Evolutionary conservation across 2,113 vertebrate species (phyloP).

Genomic region (Mesitornis unicolor): DNA sequence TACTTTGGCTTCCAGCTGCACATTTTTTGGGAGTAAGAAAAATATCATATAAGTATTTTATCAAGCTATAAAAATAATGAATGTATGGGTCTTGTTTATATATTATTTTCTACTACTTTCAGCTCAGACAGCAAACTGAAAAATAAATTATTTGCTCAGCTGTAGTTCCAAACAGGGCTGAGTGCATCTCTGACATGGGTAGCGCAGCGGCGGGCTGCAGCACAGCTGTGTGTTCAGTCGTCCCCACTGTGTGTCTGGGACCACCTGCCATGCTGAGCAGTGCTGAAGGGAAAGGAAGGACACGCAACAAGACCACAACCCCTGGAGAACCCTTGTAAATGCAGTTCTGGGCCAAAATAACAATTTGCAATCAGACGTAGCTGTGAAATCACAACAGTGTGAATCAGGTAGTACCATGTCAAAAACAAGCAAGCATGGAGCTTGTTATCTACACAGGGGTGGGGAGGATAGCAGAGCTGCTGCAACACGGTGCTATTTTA

Average conservation of each 20-base stretch:
- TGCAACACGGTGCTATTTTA: background rate
- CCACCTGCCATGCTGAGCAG: background rate
- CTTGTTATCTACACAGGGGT: background rate
- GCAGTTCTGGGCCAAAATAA: background rate
- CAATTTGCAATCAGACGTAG: background rate
- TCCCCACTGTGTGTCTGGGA: background rate
- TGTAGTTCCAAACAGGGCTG: background rate
- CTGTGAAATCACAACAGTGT: background rate
- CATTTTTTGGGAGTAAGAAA: background rate
- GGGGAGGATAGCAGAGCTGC: background rate
- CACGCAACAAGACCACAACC: background rate
- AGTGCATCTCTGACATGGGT: background rate
- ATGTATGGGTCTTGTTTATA: background rate
- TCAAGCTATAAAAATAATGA: background rate
- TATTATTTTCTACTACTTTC: background rate
- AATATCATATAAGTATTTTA: background rate
- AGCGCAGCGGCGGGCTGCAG: background rate
- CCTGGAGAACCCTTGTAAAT: background rate
- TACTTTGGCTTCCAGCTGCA: background rate
- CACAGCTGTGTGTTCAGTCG: background rate
- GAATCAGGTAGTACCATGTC: background rate
- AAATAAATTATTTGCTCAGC: background rate
- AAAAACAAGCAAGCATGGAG: background rate
- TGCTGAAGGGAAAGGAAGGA: background rate
- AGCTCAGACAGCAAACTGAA: background rate